Evolutionary conservation across 2,113 vertebrate genomes (phyloP).

Genomic region (Illadopsis cleaveri): DNA sequence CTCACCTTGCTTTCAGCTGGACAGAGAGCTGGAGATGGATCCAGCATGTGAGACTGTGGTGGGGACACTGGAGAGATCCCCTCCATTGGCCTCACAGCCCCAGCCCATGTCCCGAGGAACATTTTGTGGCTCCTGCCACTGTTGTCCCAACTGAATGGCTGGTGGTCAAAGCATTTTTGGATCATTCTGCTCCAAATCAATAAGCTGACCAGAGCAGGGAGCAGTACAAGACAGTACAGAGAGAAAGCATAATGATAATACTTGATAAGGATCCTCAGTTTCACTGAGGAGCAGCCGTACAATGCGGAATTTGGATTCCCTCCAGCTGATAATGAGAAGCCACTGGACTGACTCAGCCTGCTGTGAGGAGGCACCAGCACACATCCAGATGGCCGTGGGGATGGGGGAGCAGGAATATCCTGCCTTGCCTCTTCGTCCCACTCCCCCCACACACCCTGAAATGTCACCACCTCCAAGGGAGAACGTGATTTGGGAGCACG

Average conservation of each 20-base stretch:
- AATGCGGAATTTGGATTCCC: constrained; percentile 25
- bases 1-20: accelerated
- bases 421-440: not conserved
- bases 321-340: constrained; percentile 66
- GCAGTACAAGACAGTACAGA: not conserved
- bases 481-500: not conserved
- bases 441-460: constrained; percentile 6
- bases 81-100: not conserved
- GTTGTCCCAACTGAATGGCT: not conserved
- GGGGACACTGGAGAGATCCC: not conserved
- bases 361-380: constrained; percentile 49
- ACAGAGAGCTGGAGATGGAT: not conserved
- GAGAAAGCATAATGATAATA: constrained; percentile 20
- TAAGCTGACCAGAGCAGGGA: not conserved
- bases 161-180: not conserved
- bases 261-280: constrained; percentile 43
- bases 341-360: constrained; percentile 65
- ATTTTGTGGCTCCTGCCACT: not conserved
- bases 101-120: accelerated
- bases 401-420: constrained; percentile 32
- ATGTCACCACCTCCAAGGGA: constrained; percentile 37
- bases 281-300: constrained; percentile 4
- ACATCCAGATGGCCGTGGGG: constrained; percentile 57
- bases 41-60: not conserved
- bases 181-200: not conserved